These are phyloP conservation scores for Epizoanthus fatuus DNA, from an alignment of 92 coral and sea anemone genomes.

Conservation along the genomic window DNA sequence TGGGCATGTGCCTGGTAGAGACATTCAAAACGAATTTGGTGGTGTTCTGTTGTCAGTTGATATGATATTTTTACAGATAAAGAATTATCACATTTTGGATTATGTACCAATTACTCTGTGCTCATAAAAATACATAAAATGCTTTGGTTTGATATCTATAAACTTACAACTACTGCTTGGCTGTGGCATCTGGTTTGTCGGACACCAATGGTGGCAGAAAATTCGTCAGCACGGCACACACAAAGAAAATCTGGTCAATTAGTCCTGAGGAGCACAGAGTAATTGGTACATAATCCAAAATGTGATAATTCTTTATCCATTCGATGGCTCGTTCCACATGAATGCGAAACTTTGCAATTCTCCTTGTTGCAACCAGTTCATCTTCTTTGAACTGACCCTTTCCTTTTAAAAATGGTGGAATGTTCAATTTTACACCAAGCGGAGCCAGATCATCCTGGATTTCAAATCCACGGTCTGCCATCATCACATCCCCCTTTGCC, in stretches of 20 bases:
- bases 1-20: too few species aligned
- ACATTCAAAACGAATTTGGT: too few species aligned
- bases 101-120: constrained; percentile 63
- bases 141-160: too few species aligned
- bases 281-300: constrained; percentile 58
- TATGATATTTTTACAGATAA: too few species aligned
- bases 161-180: too few species aligned
- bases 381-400: constrained; percentile 52
- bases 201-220: constrained; percentile 68
- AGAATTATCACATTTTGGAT: constrained; percentile 13
- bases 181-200: constrained; percentile 2
- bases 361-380: constrained; percentile 56
- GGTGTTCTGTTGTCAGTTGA: too few species aligned
- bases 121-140: not conserved
- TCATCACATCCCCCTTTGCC: constrained; percentile 61
- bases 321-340: constrained; percentile 70
- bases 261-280: constrained; percentile 62
- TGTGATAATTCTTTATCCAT: not conserved
- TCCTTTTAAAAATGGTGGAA: constrained; percentile 54
- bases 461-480: constrained; percentile 71
- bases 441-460: constrained; percentile 66
- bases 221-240: constrained; percentile 62
- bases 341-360: constrained; percentile 55
- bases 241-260: constrained; percentile 63
- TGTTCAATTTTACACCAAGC: constrained; percentile 49